Percentiles rank a stretch among this genome's conserved stretches.
phyloP scores from a whole-genome alignment of 1,140 invertebrate genomes.

The Diprion similis region DNA sequence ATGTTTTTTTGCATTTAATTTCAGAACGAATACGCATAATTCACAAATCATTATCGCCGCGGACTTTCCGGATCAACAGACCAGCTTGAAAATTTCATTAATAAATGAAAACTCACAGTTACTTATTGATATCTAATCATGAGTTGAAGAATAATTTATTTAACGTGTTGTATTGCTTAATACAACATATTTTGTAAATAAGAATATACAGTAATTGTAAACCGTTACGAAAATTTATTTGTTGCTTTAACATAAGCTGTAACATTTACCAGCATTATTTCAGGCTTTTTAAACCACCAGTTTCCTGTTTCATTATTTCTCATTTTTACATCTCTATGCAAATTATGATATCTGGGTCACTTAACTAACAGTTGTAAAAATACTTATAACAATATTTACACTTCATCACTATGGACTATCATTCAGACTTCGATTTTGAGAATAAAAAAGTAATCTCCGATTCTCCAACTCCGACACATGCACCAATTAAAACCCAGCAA shows the following conservation, averaged over 20 bases:
- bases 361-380: not conserved
- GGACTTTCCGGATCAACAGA: too few species aligned
- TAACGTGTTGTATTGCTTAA: not conserved
- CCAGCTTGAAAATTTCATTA: too few species aligned
- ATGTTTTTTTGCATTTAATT: slow-evolving; percentile 22
- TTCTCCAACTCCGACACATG: not conserved
- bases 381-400: not conserved
- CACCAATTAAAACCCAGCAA: slow-evolving; percentile 5
- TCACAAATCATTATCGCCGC: too few species aligned
- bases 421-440: too few species aligned
- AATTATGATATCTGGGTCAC: not conserved
- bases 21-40: slow-evolving; percentile 22
- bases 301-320: too few species aligned
- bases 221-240: not conserved
- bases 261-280: too few species aligned
- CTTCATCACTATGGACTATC: not conserved
- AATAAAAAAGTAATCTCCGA: not conserved
- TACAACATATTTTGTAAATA: slow-evolving; percentile 1
- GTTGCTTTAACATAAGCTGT: too few species aligned
- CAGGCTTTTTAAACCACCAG: too few species aligned
- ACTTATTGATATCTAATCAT: slow-evolving; percentile 2
- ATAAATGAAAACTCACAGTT: not conserved
- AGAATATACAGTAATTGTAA: slow-evolving; percentile 3
- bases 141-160: not conserved
- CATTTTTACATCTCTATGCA: not conserved